Percentiles rank a stretch among this genome's conserved stretches.
Evolutionary conservation across 2,888 invertebrate species (phyloP).

Genomic region (Villa cingulata): DNA sequence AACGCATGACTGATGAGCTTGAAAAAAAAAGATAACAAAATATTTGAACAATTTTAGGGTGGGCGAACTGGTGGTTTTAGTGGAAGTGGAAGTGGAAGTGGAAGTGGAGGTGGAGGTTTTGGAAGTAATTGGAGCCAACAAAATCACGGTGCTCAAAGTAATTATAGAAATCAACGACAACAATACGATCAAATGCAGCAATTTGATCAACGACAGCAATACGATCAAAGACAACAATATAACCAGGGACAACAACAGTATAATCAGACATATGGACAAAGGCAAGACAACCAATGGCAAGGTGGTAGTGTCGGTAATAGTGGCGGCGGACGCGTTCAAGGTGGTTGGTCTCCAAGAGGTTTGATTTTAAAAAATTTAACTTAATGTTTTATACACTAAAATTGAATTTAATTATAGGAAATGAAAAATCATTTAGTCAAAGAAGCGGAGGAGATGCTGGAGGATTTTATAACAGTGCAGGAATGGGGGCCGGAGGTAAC

Average conservation of each 20-base stretch:
- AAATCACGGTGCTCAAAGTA: slow-evolving; percentile 8
- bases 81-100: slow-evolving; percentile 13
- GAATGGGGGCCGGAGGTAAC: background rate
- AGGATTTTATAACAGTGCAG: background rate
- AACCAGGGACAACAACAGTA: slow-evolving; percentile 13
- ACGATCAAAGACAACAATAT: slow-evolving; percentile 1
- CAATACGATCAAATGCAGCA: slow-evolving; percentile 16
- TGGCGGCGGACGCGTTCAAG: slow-evolving; percentile 35
- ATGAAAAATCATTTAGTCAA: background rate
- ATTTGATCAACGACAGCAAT: slow-evolving; percentile 13
- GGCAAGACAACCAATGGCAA: slow-evolving; percentile 10
- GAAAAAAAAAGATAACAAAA: background rate
- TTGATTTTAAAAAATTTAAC: background rate
- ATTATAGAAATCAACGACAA: slow-evolving; percentile 19
- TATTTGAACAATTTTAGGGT: background rate
- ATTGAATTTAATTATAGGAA: background rate
- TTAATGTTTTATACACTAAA: background rate
- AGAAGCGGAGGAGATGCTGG: background rate
- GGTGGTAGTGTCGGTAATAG: slow-evolving; percentile 24
- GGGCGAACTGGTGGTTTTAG: background rate
- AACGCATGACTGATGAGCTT: background rate
- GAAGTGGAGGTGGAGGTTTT: slow-evolving; percentile 20
- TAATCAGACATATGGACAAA: slow-evolving; percentile 7
- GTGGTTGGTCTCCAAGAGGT: slow-evolving; percentile 28
- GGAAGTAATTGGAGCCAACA: slow-evolving; percentile 10